These are phyloP conservation scores for Galbula dea DNA, from an alignment of 2,113 vertebrate species.

Conservation along the genomic window DNA sequence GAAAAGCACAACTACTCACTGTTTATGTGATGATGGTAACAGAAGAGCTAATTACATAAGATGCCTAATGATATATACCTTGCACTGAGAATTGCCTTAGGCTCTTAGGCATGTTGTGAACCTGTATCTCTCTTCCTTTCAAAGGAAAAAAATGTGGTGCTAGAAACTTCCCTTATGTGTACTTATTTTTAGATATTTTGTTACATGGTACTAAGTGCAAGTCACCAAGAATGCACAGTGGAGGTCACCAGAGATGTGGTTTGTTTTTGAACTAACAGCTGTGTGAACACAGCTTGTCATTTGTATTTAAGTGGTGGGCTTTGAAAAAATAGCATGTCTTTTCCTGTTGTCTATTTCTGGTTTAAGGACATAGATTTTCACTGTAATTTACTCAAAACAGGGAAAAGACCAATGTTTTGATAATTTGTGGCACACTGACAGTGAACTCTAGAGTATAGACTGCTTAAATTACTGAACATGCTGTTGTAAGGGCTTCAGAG, in stretches of 20 bases:
- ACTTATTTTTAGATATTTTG: background rate
- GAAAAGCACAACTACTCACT: background rate
- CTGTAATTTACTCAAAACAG: background rate
- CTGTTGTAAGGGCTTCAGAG: constrained; percentile 1
- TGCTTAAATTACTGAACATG: constrained; percentile 12
- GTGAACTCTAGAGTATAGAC: background rate
- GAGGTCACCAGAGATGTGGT: background rate
- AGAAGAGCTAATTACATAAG: background rate
- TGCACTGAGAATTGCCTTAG: background rate
- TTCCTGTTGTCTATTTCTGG: background rate
- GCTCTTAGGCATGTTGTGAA: background rate
- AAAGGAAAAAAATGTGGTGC: background rate
- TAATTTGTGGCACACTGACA: background rate
- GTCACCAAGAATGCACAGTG: background rate
- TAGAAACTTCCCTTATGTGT: background rate
- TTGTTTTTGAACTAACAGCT: background rate
- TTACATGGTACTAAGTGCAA: background rate
- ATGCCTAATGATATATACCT: background rate
- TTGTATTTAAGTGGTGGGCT: background rate
- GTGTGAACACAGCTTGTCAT: background rate
- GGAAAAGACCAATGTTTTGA: background rate
- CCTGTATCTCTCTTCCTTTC: background rate
- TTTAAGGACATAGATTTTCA: constrained; percentile 14
- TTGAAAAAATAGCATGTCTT: background rate
- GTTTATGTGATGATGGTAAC: background rate